Evolutionary conservation across 2,888 invertebrate species (phyloP).

Genomic region (Matsumyia berberina): DNA sequence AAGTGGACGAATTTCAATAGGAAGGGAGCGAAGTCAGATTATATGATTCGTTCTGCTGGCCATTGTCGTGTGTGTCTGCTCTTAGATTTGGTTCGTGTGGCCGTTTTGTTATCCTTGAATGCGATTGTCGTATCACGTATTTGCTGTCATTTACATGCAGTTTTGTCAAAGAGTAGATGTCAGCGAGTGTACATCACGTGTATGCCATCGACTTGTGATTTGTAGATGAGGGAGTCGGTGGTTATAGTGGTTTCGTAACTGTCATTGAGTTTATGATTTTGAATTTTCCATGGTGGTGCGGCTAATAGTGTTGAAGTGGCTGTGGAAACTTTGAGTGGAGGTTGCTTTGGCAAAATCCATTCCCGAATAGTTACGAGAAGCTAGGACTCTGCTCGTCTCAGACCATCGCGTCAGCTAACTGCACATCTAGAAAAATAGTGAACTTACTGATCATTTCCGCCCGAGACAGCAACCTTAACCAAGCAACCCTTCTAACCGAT

Average conservation of each 20-base stretch:
- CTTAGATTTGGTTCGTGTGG: conserved; percentile 34
- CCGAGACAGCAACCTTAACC: no score
- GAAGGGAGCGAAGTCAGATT: conserved; percentile 44
- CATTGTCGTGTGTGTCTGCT: conserved; percentile 44
- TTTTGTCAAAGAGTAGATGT: conserved; percentile 39
- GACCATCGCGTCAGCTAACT: no score
- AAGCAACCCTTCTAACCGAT: no score
- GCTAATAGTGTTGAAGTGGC: no score
- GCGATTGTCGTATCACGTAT: conserved; percentile 65
- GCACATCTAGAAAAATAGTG: no score
- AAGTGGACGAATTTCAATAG: conserved; percentile 33
- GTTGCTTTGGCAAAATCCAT: no score
- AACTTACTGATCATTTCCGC: no score
- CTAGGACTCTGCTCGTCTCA: no score
- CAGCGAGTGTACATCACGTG: conserved; percentile 52
- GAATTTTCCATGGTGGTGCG: no score
- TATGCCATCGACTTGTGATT: conserved; percentile 5
- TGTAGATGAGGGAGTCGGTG: background rate
- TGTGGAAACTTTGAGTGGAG: no score
- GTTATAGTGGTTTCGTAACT: background rate
- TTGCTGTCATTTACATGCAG: conserved; percentile 47
- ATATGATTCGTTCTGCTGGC: conserved; percentile 57
- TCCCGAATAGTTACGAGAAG: no score
- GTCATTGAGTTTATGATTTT: no score
- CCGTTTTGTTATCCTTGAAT: conserved; percentile 61